Percentiles rank a stretch among this genome's conserved stretches.
These are phyloP conservation scores for Drosophila santomea DNA, from an alignment of 1,140 invertebrate genomes.

Conservation along the genomic window DNA sequence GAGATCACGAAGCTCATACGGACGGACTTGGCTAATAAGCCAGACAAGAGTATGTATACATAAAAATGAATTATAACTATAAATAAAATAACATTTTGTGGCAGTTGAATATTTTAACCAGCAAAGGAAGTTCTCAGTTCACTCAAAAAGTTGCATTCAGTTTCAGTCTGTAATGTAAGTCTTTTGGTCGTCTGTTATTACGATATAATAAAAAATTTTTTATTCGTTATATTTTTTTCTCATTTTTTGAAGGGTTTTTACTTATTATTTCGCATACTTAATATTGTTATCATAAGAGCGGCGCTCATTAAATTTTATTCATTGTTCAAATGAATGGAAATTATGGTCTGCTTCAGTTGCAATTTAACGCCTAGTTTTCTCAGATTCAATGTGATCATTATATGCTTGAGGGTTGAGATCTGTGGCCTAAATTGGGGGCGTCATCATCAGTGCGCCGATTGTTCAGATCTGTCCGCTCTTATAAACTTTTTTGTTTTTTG, in stretches of 20 bases:
- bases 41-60: too few species aligned
- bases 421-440: conserved; percentile 41
- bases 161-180: too few species aligned
- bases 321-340: conserved; percentile 74
- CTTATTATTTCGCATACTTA: conserved; percentile 41
- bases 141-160: too few species aligned
- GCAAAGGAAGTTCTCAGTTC: too few species aligned
- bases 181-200: too few species aligned
- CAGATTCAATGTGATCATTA: conserved; percentile 29
- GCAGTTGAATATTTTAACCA: too few species aligned
- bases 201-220: background rate
- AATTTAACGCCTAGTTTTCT: conserved; percentile 58
- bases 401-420: background rate
- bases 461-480: conserved; percentile 15
- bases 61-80: too few species aligned
- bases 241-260: conserved; percentile 19
- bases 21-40: too few species aligned
- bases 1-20: too few species aligned
- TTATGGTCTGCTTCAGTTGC: conserved; percentile 46
- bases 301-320: conserved; percentile 66
- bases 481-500: conserved; percentile 10
- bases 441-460: conserved; percentile 31
- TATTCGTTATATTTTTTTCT: conserved; percentile 1
- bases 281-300: conserved; percentile 56
- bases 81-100: too few species aligned